Base-by-base conservation (phyloP, 2,797 vertebrate genomes). In the Hapalemur alaotrensis region DNA sequence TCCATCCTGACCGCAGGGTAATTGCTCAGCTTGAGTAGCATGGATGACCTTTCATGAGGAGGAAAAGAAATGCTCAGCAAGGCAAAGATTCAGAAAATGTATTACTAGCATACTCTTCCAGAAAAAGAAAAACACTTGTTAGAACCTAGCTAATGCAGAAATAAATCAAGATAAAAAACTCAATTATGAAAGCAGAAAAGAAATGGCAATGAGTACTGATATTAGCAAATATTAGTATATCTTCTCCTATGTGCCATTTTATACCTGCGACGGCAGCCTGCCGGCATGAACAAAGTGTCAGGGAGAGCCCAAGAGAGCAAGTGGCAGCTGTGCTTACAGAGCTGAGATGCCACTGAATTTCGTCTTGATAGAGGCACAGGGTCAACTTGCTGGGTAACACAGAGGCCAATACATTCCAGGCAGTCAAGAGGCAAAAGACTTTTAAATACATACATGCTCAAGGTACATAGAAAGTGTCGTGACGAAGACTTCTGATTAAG, bases 261-360 rank as follows among this genome's bases (percentile, higher is more conserved):
- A 54, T 12, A 14, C 1, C 23, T 0, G 4, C 0, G 0, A 18
- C 15, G 35, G 2, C 20, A 28, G 69, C 30, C 17, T 1, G n/a
- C 61, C 67, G 3, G 50, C 20, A 28, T 1, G 57, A 78, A n/a
- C 18, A 13, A 32, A 10, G 50, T 32, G 30, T 43, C 50, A 0
- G n/a, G 5, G 38, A 25, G 35, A 63, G 10, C 25, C 72, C 17
- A 4, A 46, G 32, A 15, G 54, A 48, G 38, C 20, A 10, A 1
- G 0, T 52, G 61, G 30, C 11, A 20, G 4, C n/a, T 78, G 50
- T 35, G 13, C 14, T 23, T 46, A 35, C 35, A 43, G 12, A 63
- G 54, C n/a, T n/a, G 48, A 38, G 38, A 15, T 22, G 48, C 43
- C 38, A 4, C 9, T 3, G 48, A 57, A 32, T 18, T 52, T 15